Evolutionary conservation across 2,888 invertebrate species (phyloP).

Genomic region (Rhodophaea formosa): DNA sequence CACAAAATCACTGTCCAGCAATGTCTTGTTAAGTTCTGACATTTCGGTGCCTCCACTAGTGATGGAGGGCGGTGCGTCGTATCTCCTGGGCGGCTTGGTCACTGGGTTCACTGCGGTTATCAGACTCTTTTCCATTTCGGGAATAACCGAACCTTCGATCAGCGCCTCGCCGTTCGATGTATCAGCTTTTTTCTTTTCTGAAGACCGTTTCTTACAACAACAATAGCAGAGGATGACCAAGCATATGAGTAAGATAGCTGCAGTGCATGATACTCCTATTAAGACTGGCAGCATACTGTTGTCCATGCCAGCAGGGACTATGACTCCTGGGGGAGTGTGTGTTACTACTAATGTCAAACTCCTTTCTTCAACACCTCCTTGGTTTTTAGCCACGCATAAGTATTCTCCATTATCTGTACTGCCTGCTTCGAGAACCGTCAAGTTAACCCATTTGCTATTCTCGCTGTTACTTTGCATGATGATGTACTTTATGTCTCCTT

Average conservation of each 20-base stretch:
- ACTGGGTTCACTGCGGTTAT: constrained; percentile 92
- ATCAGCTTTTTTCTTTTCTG: constrained; percentile 81
- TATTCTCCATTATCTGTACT: constrained; percentile 87
- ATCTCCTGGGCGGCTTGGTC: constrained; percentile 89
- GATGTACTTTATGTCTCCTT: constrained; percentile 74
- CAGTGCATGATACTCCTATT: constrained; percentile 71
- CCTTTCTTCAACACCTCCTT: constrained; percentile 89
- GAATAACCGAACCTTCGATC: constrained; percentile 87
- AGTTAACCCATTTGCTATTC: constrained; percentile 83
- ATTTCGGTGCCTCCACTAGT: constrained; percentile 89
- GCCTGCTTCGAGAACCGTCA: constrained; percentile 84
- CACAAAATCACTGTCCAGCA: constrained; percentile 89
- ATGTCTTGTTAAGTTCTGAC: constrained; percentile 90
- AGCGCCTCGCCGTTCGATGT: constrained; percentile 85
- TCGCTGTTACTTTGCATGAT: constrained; percentile 56
- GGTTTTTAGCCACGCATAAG: constrained; percentile 90
- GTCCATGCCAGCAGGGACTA: constrained; percentile 76
- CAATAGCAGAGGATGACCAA: constrained; percentile 79
- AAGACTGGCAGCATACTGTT: constrained; percentile 79
- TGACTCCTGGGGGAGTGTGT: constrained; percentile 63
- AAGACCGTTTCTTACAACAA: constrained; percentile 76
- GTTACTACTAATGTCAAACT: constrained; percentile 84
- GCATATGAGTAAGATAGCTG: constrained; percentile 75
- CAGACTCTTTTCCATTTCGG: constrained; percentile 92
- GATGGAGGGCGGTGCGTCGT: constrained; percentile 86